Conservation (phyloP, 2,888 invertebrate genomes). For the Bombylius major region DNA sequence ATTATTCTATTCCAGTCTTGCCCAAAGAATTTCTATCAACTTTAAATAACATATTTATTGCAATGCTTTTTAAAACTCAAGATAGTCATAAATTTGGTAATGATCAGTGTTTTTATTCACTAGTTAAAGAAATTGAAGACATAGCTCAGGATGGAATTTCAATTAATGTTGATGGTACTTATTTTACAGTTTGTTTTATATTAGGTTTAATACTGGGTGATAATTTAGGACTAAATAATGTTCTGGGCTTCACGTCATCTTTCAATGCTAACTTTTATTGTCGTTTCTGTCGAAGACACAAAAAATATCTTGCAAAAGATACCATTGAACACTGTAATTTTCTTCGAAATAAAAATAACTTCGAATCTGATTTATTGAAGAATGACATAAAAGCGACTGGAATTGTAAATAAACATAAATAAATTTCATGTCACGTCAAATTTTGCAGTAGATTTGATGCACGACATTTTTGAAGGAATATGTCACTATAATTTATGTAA, state of each 20-base stretch:
- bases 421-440: too few relatives aligned
- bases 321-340: too few relatives aligned
- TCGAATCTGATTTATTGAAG: too few relatives aligned
- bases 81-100: constrained; percentile 19
- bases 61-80: constrained; percentile 15
- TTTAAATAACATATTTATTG: constrained; percentile 16
- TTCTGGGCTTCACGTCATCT: constrained; percentile 12
- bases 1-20: neutral
- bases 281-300: constrained; percentile 15
- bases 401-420: too few relatives aligned
- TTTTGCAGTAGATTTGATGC: too few relatives aligned
- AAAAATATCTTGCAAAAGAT: too few relatives aligned
- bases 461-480: too few relatives aligned
- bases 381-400: too few relatives aligned
- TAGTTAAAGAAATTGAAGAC: constrained; percentile 17
- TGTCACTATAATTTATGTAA: too few relatives aligned
- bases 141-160: constrained; percentile 16
- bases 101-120: constrained; percentile 15
- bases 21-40: neutral
- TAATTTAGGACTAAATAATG: constrained; percentile 5
- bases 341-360: too few relatives aligned
- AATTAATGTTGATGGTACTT: constrained; percentile 2
- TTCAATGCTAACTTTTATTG: constrained; percentile 19
- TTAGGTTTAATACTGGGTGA: constrained; percentile 12
- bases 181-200: constrained; percentile 9